phyloP scores from a whole-genome alignment of 2,888 invertebrate genomes.

The Dione vanillae region DNA sequence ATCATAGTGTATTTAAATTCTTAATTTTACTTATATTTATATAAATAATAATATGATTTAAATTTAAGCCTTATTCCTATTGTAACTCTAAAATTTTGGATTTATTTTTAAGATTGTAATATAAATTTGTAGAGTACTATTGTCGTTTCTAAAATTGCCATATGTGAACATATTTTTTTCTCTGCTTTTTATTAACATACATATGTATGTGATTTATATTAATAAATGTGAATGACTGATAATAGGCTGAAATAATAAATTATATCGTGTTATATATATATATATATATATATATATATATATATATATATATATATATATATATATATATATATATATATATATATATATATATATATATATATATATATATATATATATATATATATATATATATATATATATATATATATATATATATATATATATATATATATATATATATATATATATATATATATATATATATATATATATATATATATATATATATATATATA shows the following conservation, averaged over 20 bases:
- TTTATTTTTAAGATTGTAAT: not conserved
- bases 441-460: too few species aligned
- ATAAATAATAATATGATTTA: too few species aligned
- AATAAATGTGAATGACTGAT: conserved; percentile 11
- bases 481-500: too few species aligned
- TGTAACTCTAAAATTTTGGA: not conserved
- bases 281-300: too few species aligned
- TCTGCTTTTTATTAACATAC: not conserved
- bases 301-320: too few species aligned
- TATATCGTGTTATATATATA: not conserved
- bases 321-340: too few species aligned
- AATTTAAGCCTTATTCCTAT: conserved; percentile 9
- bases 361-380: too few species aligned
- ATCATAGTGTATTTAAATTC: not conserved
- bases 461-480: too few species aligned
- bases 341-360: too few species aligned
- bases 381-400: too few species aligned
- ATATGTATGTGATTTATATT: conserved; percentile 9
- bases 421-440: too few species aligned
- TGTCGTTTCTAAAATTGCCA: conserved; percentile 17
- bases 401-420: too few species aligned
- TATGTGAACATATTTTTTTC: not conserved
- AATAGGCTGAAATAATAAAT: not conserved
- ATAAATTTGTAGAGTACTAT: not conserved
- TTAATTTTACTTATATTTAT: not conserved